Evolutionary conservation across 2,888 invertebrate genomes (phyloP), one percentile per base, ranked within the genome.

Genomic region (Microdon myrmicae): DNA sequence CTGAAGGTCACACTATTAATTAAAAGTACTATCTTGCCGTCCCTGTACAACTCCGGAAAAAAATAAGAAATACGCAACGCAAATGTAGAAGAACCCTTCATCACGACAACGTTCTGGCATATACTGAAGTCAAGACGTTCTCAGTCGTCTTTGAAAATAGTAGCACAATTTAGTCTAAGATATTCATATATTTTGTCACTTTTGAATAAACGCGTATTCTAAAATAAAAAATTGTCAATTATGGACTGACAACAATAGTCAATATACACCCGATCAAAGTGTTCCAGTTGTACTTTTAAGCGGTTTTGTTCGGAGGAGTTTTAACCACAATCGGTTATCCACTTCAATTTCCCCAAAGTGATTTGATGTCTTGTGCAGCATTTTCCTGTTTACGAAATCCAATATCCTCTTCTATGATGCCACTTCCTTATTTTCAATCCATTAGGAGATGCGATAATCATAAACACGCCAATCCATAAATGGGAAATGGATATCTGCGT

Each of bases 401-500:
- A 39, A 58, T 48, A 56, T 39, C 32, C 31, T 32, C 31, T 16
- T 16, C 44, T 5, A 17, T 10, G 14, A 16, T 25, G 13, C 13
- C 25, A 35, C 35, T 48, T 61, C 43, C 60, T 39, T 35, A 28
- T 58, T 17, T 5, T 39, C 37, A 43, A 7, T 28, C 49, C 49
- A 32, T 58, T 44, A 49, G 34, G 29, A 35, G 26, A 6, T 38
- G 23, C 23, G 26, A 14, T 17, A 31, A 26, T 48, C 60, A 55
- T 48, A 61, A 54, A 55, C 38, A 43, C 23, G 12, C 31, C 43
- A 37, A 60, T 54, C 48, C 48, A 51, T 59, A 44, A 38, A 39
- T 53, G 41, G 20, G 28, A 35, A 48, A 53, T 23, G 17, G 39
- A 51, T 31, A 48, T 13, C 4, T 34, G 31, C 4, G 8, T 9